Percentiles rank a stretch among this genome's conserved stretches.
These are phyloP conservation scores for Gortyna flavago DNA, from an alignment of 2,888 invertebrate species.

Conservation along the genomic window DNA sequence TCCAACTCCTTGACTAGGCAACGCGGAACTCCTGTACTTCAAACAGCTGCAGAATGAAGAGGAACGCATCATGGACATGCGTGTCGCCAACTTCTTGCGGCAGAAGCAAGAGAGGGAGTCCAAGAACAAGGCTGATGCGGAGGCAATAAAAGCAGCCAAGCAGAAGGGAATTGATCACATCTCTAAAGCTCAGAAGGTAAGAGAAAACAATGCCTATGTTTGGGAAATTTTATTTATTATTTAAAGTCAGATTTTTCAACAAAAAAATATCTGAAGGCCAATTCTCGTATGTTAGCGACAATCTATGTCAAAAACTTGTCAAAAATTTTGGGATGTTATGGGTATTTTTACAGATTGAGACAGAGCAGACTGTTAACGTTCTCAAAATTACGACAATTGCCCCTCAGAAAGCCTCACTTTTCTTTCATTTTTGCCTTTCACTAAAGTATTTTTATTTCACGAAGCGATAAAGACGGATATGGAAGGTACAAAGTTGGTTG, in stretches of 20 bases:
- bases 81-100: conserved; percentile 91
- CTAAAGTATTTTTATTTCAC: background rate
- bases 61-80: conserved; percentile 91
- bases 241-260: background rate
- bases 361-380: too few species aligned
- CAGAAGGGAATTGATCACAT: conserved; percentile 91
- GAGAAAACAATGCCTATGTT: background rate
- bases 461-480: too few species aligned
- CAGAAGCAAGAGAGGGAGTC: conserved; percentile 91
- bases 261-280: background rate
- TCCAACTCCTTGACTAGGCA: conserved; percentile 78
- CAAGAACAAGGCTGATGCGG: conserved; percentile 88
- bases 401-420: background rate
- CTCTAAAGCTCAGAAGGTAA: conserved; percentile 89
- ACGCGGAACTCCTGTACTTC: conserved; percentile 90
- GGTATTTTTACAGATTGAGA: too few species aligned
- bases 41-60: conserved; percentile 92
- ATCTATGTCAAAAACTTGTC: too few species aligned
- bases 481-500: too few species aligned
- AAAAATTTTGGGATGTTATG: too few species aligned
- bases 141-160: conserved; percentile 89
- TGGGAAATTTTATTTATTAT: background rate
- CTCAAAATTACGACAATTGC: too few species aligned
- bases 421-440: background rate
- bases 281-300: too few species aligned